These are phyloP conservation scores for Ailuropoda melanoleuca DNA, from an alignment of 2,113 vertebrate species.

Conservation along the genomic window DNA sequence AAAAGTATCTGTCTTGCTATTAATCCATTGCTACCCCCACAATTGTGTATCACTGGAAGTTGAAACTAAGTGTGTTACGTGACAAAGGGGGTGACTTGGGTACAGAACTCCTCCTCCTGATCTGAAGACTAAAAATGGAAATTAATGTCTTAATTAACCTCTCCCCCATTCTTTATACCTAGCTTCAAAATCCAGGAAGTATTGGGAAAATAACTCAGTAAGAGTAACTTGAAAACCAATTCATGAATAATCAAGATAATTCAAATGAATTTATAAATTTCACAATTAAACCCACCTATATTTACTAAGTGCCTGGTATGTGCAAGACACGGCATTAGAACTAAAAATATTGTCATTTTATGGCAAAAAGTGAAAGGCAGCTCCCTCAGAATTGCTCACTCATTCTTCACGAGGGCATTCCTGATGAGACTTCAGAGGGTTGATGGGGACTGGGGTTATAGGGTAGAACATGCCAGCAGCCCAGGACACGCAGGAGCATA, in stretches of 20 bases:
- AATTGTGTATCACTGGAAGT: not conserved
- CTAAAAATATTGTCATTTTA: conserved; percentile 10
- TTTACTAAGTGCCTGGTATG: conserved; percentile 12
- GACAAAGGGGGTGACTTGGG: not conserved
- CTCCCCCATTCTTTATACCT: not conserved
- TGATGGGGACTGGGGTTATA: not conserved
- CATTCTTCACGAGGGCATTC: not conserved
- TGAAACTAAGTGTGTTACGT: conserved; percentile 15
- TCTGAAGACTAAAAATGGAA: not conserved
- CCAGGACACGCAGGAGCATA: not conserved
- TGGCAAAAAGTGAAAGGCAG: not conserved
- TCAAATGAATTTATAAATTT: not conserved
- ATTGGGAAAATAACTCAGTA: not conserved
- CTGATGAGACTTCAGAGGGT: not conserved
- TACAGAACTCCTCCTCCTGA: not conserved
- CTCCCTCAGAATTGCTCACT: not conserved
- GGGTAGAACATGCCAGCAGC: not conserved
- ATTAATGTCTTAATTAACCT: not conserved
- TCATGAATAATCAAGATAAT: not conserved
- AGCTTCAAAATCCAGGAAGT: not conserved
- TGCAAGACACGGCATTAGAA: not conserved
- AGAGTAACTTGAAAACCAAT: not conserved
- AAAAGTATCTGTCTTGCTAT: not conserved
- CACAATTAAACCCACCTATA: not conserved
- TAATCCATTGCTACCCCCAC: not conserved